A percentile compares a stretch with the other conserved stretches of the same genome.
These are phyloP conservation scores for Synergus japonicus DNA, from an alignment of 2,888 invertebrate species.

Conservation along the genomic window DNA sequence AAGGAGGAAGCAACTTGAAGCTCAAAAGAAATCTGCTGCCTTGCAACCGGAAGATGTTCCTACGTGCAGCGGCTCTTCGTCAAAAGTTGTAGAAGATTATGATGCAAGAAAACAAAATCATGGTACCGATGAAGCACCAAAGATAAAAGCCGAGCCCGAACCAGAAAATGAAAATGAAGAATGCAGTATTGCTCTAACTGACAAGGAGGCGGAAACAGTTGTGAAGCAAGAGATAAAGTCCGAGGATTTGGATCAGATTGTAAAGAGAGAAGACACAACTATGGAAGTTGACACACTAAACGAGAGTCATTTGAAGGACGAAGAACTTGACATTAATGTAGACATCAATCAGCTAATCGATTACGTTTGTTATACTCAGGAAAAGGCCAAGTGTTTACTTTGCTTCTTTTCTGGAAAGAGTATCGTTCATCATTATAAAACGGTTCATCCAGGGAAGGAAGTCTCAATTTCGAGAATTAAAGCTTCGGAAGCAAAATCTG, in stretches of 20 bases:
- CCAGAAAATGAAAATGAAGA: slow-evolving; percentile 48
- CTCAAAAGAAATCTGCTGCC: slow-evolving; percentile 32
- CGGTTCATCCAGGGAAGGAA: slow-evolving; percentile 83
- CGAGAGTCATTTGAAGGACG: slow-evolving; percentile 32
- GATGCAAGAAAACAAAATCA: slow-evolving; percentile 33
- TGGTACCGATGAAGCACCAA: background rate
- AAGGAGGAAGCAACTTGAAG: slow-evolving; percentile 49
- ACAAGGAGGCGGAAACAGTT: background rate
- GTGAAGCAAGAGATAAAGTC: slow-evolving; percentile 45
- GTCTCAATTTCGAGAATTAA: slow-evolving; percentile 82
- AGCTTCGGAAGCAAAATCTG: slow-evolving; percentile 78
- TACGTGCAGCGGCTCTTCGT: background rate
- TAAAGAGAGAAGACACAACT: slow-evolving; percentile 17
- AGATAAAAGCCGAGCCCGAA: slow-evolving; percentile 33
- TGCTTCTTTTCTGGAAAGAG: slow-evolving; percentile 81
- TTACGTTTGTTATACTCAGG: slow-evolving; percentile 66
- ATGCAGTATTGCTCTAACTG: background rate
- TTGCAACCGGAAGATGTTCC: slow-evolving; percentile 27
- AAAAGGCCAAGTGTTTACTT: slow-evolving; percentile 80
- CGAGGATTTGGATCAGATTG: slow-evolving; percentile 1
- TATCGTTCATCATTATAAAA: slow-evolving; percentile 84
- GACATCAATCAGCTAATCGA: slow-evolving; percentile 58
- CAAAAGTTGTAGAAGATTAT: slow-evolving; percentile 35
- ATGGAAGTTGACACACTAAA: slow-evolving; percentile 14
- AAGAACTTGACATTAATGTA: slow-evolving; percentile 49